Percentiles rank a stretch among this genome's conserved stretches.
These are phyloP conservation scores for Epizoanthus ramosus DNA, from an alignment of 92 coral and sea anemone species.

Conservation along the genomic window DNA sequence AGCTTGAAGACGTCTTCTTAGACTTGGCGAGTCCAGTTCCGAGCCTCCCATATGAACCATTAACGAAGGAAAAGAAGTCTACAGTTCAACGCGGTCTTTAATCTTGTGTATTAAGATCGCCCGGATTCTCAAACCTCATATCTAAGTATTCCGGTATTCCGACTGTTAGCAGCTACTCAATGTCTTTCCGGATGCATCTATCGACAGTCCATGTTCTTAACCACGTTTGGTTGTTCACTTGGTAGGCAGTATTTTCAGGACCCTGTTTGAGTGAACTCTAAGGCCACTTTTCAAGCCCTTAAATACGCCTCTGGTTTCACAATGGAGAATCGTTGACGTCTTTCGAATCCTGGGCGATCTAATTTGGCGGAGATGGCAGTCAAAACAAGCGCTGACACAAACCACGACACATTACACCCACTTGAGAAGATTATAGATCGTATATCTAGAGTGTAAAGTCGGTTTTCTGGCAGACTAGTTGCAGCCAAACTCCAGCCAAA, in stretches of 20 bases:
- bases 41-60: constrained; percentile 46
- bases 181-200: constrained; percentile 7
- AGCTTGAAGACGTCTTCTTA: constrained; percentile 42
- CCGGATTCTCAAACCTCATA: constrained; percentile 15
- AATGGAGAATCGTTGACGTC: constrained; percentile 29
- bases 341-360: constrained; percentile 41
- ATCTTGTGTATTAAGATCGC: too few relatives aligned
- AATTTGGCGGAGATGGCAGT: constrained; percentile 34
- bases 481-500: constrained; percentile 31
- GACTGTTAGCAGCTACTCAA: constrained; percentile 38
- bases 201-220: background rate
- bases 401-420: constrained; percentile 37
- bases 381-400: constrained; percentile 41
- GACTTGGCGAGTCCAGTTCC: constrained; percentile 37
- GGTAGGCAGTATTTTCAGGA: too few relatives aligned
- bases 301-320: constrained; percentile 32
- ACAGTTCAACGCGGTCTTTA: background rate
- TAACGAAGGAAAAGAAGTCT: constrained; percentile 24
- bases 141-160: constrained; percentile 1
- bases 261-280: background rate
- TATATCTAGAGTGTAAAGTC: background rate
- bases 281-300: background rate
- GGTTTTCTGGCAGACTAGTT: constrained; percentile 31
- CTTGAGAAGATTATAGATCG: constrained; percentile 18
- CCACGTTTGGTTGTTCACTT: background rate